These are phyloP conservation scores for Eulemur coronatus DNA, from an alignment of 2,797 vertebrate genomes.

Conservation along the genomic window DNA sequence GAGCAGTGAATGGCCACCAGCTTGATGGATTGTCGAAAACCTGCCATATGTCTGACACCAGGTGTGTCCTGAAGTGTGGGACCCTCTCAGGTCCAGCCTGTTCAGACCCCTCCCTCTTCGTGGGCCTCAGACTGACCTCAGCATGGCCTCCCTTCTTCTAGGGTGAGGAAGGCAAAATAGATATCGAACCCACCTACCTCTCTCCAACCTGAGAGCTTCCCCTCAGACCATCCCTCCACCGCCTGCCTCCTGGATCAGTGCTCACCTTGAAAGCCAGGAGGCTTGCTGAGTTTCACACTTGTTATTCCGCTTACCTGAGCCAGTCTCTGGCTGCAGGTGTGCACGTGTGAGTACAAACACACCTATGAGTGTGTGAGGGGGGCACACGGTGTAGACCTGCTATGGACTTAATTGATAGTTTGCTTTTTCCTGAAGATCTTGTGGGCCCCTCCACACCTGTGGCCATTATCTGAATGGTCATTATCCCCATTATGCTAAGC, in stretches of 20 bases:
- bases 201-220: background rate
- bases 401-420: background rate
- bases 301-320: background rate
- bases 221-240: background rate
- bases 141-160: background rate
- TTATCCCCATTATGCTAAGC: background rate
- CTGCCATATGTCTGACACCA: background rate
- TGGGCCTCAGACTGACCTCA: background rate
- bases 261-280: background rate
- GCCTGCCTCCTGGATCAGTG: background rate
- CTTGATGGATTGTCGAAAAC: no score
- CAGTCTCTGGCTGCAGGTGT: background rate
- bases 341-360: background rate
- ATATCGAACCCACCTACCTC: background rate
- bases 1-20: background rate
- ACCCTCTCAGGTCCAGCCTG: background rate
- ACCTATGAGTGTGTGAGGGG: fast-evolving
- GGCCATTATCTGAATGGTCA: background rate
- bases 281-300: background rate
- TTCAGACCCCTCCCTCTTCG: background rate
- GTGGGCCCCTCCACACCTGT: background rate
- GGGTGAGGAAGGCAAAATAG: background rate
- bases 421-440: background rate
- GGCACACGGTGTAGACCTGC: fast-evolving
- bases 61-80: background rate